Percentiles rank a stretch among this genome's conserved stretches.
Evolutionary conservation across 2,888 invertebrate genomes (phyloP).

Genomic region (Phortica okadai): DNA sequence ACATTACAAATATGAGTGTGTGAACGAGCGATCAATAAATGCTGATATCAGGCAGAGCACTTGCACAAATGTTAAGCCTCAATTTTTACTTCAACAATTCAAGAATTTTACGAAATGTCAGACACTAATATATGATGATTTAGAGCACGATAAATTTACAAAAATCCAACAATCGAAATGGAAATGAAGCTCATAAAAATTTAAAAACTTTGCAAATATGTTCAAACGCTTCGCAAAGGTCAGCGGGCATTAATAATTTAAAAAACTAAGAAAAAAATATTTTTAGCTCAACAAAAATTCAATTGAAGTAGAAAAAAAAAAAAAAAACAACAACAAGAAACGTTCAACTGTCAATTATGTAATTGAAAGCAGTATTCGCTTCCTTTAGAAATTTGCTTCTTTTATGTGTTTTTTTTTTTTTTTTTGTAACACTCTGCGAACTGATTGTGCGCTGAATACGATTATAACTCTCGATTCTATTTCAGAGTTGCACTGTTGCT

Average conservation of each 20-base stretch:
- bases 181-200: not conserved
- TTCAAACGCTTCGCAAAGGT: not conserved
- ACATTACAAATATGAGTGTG: no score
- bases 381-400: not conserved
- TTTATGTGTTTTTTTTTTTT: not conserved
- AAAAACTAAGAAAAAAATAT: not conserved
- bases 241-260: not conserved
- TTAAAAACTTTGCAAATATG: not conserved
- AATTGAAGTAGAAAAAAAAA: not conserved
- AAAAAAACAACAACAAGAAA: not conserved
- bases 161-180: not conserved
- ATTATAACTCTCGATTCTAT: constrained; percentile 58
- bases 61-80: no score
- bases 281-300: not conserved
- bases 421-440: not conserved
- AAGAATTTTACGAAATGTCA: no score
- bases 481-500: not conserved
- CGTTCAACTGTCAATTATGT: constrained; percentile 62
- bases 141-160: no score
- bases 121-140: no score
- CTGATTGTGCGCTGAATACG: constrained; percentile 54
- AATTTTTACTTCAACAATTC: no score
- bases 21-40: no score
- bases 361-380: constrained; percentile 55
- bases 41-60: no score